Evolutionary conservation across 2,113 vertebrate species (phyloP).

Genomic region (Acrocephalus arundinaceus): DNA sequence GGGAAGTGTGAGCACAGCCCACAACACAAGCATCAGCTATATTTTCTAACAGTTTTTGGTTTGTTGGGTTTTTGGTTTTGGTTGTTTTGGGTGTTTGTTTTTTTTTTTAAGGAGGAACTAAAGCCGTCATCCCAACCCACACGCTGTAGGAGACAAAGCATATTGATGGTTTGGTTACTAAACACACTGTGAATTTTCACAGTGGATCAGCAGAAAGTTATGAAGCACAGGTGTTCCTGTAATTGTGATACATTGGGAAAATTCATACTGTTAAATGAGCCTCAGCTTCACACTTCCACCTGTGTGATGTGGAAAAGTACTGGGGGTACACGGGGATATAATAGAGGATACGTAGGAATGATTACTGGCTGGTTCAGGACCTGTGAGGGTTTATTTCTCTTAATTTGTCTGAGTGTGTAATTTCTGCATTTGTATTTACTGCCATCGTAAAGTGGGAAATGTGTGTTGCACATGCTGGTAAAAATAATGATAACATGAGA

Average conservation of each 20-base stretch:
- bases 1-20: neutral
- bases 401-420: slow-evolving; percentile 44
- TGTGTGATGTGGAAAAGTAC: slow-evolving; percentile 70
- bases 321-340: slow-evolving; percentile 34
- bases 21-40: neutral
- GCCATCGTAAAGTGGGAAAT: slow-evolving; percentile 14
- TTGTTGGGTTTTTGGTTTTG: neutral
- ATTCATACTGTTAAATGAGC: slow-evolving; percentile 77
- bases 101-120: neutral
- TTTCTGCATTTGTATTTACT: slow-evolving; percentile 57
- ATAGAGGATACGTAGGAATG: slow-evolving; percentile 58
- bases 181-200: slow-evolving; percentile 64
- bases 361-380: slow-evolving; percentile 44
- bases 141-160: neutral
- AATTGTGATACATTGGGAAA: slow-evolving; percentile 76
- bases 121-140: neutral
- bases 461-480: slow-evolving; percentile 10
- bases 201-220: slow-evolving; percentile 70
- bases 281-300: slow-evolving; percentile 75
- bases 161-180: slow-evolving; percentile 52
- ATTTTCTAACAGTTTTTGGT: neutral
- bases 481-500: slow-evolving; percentile 28
- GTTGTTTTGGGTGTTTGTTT: neutral
- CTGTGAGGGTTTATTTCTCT: slow-evolving; percentile 39
- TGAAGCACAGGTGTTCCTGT: slow-evolving; percentile 77